Evolutionary conservation across 1,140 invertebrate species (phyloP).

Genomic region (Lordiphosa clarofinis): DNA sequence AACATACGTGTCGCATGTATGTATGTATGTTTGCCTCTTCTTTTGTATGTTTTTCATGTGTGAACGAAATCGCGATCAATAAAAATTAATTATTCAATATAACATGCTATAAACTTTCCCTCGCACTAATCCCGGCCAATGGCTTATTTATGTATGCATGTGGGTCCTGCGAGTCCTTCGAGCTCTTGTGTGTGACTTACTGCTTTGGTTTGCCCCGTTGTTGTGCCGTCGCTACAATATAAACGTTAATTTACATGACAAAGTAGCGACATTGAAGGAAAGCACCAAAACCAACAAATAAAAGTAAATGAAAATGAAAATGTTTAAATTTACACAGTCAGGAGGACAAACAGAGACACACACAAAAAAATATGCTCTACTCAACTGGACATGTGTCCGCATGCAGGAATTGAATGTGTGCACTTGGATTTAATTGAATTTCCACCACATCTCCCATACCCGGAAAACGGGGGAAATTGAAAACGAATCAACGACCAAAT

Average conservation of each 20-base stretch:
- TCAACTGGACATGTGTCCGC: conserved; percentile 19
- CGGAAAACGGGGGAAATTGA: conserved; percentile 23
- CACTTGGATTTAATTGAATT: conserved; percentile 42
- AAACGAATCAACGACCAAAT: conserved; percentile 20
- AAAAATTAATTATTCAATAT: conserved; percentile 76
- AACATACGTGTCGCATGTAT: conserved; percentile 1
- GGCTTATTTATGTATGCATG: conserved; percentile 45
- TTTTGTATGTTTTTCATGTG: conserved; percentile 13
- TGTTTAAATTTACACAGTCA: conserved; percentile 39
- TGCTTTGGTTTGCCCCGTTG: conserved; percentile 26
- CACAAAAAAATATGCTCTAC: conserved; percentile 24
- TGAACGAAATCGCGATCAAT: conserved; percentile 60
- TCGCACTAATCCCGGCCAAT: conserved; percentile 49
- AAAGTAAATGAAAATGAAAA: conserved; percentile 39
- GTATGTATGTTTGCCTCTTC: background rate
- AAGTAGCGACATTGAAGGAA: conserved; percentile 40
- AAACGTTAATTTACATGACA: conserved; percentile 72
- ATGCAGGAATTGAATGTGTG: background rate
- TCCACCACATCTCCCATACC: background rate
- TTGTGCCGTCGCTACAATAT: conserved; percentile 53
- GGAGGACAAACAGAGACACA: conserved; percentile 8
- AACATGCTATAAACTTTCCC: conserved; percentile 59
- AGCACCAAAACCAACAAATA: conserved; percentile 1
- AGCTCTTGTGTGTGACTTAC: conserved; percentile 24
- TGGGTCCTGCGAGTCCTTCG: conserved; percentile 18